Base-by-base conservation (phyloP, 2,888 invertebrate genomes). In the Flexamia atlantica region DNA sequence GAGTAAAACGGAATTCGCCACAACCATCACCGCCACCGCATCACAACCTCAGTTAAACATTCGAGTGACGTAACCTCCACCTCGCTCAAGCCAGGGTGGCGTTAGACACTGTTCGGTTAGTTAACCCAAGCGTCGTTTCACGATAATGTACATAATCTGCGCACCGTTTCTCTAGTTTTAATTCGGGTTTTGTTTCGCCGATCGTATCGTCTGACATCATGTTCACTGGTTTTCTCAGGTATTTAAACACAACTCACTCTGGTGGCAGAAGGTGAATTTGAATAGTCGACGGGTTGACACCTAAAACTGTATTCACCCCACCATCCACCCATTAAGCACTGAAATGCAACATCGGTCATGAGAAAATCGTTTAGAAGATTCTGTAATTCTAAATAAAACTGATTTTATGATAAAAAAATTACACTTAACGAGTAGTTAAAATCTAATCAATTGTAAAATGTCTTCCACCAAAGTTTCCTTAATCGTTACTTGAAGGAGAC, bases 261-360 rank as follows among this genome's bases (percentile, higher is more conserved):
- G 90, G 93, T 92, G 87, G 97, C 96, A 89, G 94, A 93, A 86
- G 95, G 94, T 91, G 93, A 94, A 91, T 94, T 93, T 88, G 95
- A 93, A 92, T 96, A 95, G 93, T 97, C 97, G 91, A 97, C 97
- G 85, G 97, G 97, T 92, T 97, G 96, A 92, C 97, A 97, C 90
- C 94, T 94, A 90, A 95, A 94, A 91, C 94, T 96, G 94, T 97
- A 97, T 90, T 96, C 94, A 90, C 94, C 93, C 93, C 96, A 95
- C 97, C 97, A 97, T 90, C 97, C 97, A 89, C 95, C 95, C 94
- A 95, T 95, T 92, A 96, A 93, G 91, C 95, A 94, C 96, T 96
- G 92, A 76, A 76, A 76, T 50, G 53, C 32, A 57, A 57, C 57
- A 57, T 20, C 23, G 20, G 12, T 57, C 23, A 57, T 57, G 3